These are phyloP conservation scores for Melinopterus prodromus DNA, from an alignment of 2,888 invertebrate genomes.

Conservation along the genomic window DNA sequence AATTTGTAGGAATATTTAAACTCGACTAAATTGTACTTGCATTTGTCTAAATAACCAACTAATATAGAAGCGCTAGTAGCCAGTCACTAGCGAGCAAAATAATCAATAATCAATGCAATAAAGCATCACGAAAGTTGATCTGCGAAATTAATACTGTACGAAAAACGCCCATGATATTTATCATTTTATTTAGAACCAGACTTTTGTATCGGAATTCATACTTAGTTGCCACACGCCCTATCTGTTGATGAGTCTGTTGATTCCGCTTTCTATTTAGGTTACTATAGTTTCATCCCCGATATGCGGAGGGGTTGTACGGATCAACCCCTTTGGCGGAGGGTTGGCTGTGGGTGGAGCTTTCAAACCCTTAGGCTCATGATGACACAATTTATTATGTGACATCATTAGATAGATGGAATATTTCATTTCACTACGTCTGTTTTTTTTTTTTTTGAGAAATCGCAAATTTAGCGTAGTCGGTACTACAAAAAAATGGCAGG, in stretches of 20 bases:
- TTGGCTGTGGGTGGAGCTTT: background rate
- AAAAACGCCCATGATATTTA: background rate
- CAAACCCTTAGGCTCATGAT: background rate
- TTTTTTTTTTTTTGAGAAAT: too few relatives aligned
- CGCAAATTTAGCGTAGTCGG: too few relatives aligned
- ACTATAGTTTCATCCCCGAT: background rate
- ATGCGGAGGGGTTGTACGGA: background rate
- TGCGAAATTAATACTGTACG: background rate
- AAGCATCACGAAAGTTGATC: background rate
- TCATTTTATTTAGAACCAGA: background rate
- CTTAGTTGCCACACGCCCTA: constrained; percentile 4
- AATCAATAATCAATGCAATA: background rate
- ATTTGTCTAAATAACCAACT: too few relatives aligned
- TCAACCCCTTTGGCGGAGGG: background rate
- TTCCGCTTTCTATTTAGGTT: background rate
- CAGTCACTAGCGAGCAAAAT: background rate
- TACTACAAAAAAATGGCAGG: too few relatives aligned
- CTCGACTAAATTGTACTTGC: too few relatives aligned
- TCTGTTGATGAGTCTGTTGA: background rate
- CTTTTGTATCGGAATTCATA: background rate
- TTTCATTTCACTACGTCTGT: too few relatives aligned
- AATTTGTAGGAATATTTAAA: too few relatives aligned
- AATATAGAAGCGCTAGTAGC: too few relatives aligned
- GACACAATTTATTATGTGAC: background rate
- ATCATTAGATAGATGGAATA: background rate